Evolutionary conservation across 2,888 invertebrate species (phyloP).

Genomic region (Nomada flava): DNA sequence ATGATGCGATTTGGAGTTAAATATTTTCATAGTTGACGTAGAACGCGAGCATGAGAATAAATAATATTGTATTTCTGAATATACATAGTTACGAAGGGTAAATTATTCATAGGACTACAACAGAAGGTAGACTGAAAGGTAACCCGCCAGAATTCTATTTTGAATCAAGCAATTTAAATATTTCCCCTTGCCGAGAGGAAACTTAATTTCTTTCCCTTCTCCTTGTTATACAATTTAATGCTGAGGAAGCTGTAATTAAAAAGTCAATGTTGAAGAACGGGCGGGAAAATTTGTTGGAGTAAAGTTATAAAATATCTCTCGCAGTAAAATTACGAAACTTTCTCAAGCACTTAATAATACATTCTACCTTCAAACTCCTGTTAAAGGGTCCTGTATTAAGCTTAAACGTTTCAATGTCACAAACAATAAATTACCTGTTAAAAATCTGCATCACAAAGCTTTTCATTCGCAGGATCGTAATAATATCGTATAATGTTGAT

Average conservation of each 20-base stretch:
- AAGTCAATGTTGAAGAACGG: not conserved
- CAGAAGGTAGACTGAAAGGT: no score
- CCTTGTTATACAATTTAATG: not conserved
- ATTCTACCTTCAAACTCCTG: not conserved
- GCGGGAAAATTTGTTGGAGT: not conserved
- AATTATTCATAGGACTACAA: no score
- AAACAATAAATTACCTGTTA: not conserved
- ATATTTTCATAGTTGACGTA: no score
- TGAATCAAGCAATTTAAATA: no score
- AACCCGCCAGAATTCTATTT: no score
- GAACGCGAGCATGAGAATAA: no score
- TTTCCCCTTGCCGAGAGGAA: no score
- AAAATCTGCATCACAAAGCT: not conserved
- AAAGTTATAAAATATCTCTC: not conserved
- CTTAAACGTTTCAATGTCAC: not conserved
- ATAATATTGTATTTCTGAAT: no score
- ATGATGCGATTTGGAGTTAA: no score
- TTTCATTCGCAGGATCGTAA: not conserved
- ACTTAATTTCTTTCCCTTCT: no score
- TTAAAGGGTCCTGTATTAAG: not conserved
- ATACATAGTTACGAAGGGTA: no score
- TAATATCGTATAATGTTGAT: not conserved
- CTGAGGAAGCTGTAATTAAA: not conserved
- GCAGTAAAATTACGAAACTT: conserved; percentile 6
- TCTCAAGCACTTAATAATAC: not conserved